phyloP scores from a whole-genome alignment of 2,888 invertebrate genomes.

The Nymphalis c-album region DNA sequence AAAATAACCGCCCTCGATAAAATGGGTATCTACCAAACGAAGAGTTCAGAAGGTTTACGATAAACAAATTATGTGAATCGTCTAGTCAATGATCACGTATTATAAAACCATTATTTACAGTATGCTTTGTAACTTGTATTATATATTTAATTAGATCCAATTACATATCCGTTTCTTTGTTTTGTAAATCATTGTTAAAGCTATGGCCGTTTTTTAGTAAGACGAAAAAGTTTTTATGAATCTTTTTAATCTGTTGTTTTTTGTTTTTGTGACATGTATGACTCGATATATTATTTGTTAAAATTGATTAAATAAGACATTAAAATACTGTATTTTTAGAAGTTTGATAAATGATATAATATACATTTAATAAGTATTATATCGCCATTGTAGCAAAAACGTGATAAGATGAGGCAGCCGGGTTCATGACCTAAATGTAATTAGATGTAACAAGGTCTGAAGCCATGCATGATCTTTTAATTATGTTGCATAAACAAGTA shows the following conservation, averaged over 20 bases:
- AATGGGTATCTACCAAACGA: constrained; percentile 25
- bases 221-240: too few species aligned
- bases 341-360: too few species aligned
- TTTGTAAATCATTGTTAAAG: too few species aligned
- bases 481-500: background rate
- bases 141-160: too few species aligned
- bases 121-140: too few species aligned
- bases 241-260: too few species aligned
- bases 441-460: constrained; percentile 1
- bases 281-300: too few species aligned
- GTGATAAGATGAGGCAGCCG: constrained; percentile 10
- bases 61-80: constrained; percentile 16
- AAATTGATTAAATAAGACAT: too few species aligned
- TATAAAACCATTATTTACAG: background rate
- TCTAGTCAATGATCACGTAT: constrained; percentile 16
- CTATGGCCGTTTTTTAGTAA: too few species aligned
- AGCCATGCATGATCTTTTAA: constrained; percentile 7
- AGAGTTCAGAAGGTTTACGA: constrained; percentile 21
- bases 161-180: too few species aligned
- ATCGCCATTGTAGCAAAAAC: constrained; percentile 6
- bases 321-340: too few species aligned
- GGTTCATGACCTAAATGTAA: constrained; percentile 16
- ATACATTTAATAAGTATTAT: background rate
- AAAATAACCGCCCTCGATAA: constrained; percentile 31
- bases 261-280: too few species aligned